Conservation (phyloP, 1,140 invertebrate genomes). For the Lepidurus couesii region DNA sequence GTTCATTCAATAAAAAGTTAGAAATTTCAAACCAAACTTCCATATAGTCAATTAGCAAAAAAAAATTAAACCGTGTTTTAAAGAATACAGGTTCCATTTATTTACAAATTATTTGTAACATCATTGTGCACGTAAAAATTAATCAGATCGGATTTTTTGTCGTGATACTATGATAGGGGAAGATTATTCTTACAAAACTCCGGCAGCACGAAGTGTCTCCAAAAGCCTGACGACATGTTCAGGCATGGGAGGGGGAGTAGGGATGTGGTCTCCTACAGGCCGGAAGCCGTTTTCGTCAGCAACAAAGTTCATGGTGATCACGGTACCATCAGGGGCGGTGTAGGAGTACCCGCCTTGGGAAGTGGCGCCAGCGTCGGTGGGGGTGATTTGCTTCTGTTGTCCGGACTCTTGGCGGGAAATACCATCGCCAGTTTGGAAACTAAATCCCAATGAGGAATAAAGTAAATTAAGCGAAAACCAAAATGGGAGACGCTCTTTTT, state of each 20-base stretch:
- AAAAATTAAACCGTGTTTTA: no score
- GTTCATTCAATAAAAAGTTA: no score
- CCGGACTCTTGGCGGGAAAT: conserved; percentile 24
- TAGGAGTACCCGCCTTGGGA: conserved; percentile 71
- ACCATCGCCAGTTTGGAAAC: conserved; percentile 33
- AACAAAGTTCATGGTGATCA: conserved; percentile 62
- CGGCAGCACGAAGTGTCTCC: conserved; percentile 11
- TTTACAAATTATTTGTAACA: no score
- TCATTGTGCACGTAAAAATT: no score
- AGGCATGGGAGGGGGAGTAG: conserved; percentile 36
- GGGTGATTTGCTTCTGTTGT: conserved; percentile 31
- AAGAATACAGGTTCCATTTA: no score
- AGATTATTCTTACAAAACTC: neutral
- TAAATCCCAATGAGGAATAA: conserved; percentile 22
- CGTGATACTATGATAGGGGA: neutral
- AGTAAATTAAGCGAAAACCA: conserved; percentile 19
- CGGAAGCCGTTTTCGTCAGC: conserved; percentile 80
- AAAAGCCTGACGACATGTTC: conserved; percentile 45
- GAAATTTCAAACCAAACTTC: no score
- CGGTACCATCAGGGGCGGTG: conserved; percentile 57
- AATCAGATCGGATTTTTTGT: no score
- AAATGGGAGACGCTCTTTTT: conserved; percentile 25
- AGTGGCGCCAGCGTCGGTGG: conserved; percentile 23
- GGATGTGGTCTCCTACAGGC: conserved; percentile 48
- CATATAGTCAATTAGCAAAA: no score